Conservation (phyloP, 1,140 invertebrate species). For the Cotesia vestalis region DNA sequence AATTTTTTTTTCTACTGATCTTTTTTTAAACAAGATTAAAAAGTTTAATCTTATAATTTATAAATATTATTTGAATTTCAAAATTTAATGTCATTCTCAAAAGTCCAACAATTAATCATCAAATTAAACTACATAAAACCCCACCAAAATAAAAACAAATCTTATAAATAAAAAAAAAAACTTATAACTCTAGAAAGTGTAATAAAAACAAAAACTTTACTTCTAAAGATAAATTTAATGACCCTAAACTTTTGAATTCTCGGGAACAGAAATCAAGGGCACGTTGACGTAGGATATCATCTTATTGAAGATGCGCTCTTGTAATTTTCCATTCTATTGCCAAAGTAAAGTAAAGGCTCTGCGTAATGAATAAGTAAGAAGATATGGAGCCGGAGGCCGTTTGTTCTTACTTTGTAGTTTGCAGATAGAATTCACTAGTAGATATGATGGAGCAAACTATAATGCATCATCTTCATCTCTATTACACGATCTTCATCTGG, state of each 20-base stretch:
- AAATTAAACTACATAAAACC: no score
- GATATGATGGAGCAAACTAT: not conserved
- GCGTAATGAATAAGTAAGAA: conserved; percentile 64
- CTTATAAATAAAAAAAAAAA: no score
- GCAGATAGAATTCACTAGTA: conserved; percentile 17
- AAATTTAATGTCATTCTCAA: no score
- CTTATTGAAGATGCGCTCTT: conserved; percentile 21
- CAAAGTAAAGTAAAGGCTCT: conserved; percentile 51
- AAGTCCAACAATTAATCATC: no score
- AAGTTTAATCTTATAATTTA: no score
- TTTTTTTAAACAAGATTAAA: no score
- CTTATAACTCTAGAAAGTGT: no score
- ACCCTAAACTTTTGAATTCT: no score
- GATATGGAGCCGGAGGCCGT: conserved; percentile 63
- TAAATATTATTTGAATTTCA: no score
- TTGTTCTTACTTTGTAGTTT: conserved; percentile 60
- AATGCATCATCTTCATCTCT: conserved; percentile 17
- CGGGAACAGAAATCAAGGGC: conserved; percentile 1
- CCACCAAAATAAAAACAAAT: no score
- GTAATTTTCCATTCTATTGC: conserved; percentile 61
- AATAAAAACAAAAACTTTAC: no score
- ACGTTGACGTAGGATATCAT: not conserved
- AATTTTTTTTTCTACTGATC: no score
- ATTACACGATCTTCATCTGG: conserved; percentile 7
- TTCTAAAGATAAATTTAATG: not conserved